Conservation (phyloP, 2,113 vertebrate species). For the Corynorhinus townsendii region DNA sequence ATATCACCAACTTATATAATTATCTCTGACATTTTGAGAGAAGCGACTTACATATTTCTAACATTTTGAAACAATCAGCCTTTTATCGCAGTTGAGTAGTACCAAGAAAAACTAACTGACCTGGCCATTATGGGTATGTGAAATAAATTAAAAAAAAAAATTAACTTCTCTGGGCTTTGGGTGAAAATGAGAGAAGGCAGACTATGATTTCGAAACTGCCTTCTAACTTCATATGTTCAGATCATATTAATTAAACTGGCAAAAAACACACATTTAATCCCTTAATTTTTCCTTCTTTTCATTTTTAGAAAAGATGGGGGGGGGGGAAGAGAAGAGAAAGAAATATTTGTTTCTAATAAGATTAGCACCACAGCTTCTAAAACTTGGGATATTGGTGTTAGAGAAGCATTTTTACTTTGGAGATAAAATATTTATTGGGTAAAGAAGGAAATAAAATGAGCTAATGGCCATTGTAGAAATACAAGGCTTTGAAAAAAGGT, state of each 20-base stretch:
- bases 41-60: not conserved
- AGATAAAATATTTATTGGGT: not conserved
- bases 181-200: not conserved
- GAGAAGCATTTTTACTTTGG: not conserved
- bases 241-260: not conserved
- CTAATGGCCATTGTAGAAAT: not conserved
- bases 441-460: not conserved
- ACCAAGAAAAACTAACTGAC: not conserved
- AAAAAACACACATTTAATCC: not conserved
- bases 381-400: not conserved
- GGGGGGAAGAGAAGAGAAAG: not conserved
- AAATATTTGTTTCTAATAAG: not conserved
- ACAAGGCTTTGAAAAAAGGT: not conserved
- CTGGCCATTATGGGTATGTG: not conserved
- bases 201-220: not conserved
- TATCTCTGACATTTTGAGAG: constrained; percentile 1
- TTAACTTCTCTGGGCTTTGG: not conserved
- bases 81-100: not conserved
- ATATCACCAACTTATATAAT: not conserved
- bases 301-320: not conserved
- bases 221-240: not conserved
- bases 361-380: not conserved
- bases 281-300: not conserved
- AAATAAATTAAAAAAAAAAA: not conserved
- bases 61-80: not conserved